Percentiles rank a stretch among this genome's conserved stretches.
Conservation (phyloP, 2,888 invertebrate genomes). For the Harmothoe impar region DNA sequence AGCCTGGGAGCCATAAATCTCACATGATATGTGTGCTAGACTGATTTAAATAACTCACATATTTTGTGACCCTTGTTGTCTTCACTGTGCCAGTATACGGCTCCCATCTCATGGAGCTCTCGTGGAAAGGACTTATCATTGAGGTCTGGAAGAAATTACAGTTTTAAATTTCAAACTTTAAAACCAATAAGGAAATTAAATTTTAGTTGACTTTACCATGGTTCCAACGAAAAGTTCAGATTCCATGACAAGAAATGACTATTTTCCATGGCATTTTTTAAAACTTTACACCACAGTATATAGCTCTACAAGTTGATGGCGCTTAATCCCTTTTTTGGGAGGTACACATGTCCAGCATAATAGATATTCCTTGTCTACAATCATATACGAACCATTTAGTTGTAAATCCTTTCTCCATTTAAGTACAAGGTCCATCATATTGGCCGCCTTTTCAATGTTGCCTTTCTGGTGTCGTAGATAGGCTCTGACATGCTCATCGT, state of each 20-base stretch:
- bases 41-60: constrained; percentile 62
- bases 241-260: not conserved
- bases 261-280: too few relatives aligned
- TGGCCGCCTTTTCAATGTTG: constrained; percentile 86
- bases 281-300: too few relatives aligned
- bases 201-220: too few relatives aligned
- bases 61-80: constrained; percentile 87
- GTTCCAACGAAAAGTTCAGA: not conserved
- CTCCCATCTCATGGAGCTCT: constrained; percentile 90
- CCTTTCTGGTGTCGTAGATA: constrained; percentile 90
- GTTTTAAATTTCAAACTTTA: too few relatives aligned
- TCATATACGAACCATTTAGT: constrained; percentile 69
- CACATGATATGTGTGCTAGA: too few relatives aligned
- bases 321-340: too few relatives aligned
- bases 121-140: constrained; percentile 88
- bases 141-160: constrained; percentile 75
- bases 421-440: constrained; percentile 68
- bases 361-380: too few relatives aligned
- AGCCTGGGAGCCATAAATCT: too few relatives aligned
- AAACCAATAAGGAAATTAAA: not conserved
- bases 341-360: too few relatives aligned
- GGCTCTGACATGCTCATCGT: constrained; percentile 83
- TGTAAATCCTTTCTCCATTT: constrained; percentile 70
- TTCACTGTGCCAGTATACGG: constrained; percentile 89
- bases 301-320: too few relatives aligned